Evolutionary conservation across 1,140 invertebrate genomes (phyloP).

Genomic region (Reticulitermes speratus): DNA sequence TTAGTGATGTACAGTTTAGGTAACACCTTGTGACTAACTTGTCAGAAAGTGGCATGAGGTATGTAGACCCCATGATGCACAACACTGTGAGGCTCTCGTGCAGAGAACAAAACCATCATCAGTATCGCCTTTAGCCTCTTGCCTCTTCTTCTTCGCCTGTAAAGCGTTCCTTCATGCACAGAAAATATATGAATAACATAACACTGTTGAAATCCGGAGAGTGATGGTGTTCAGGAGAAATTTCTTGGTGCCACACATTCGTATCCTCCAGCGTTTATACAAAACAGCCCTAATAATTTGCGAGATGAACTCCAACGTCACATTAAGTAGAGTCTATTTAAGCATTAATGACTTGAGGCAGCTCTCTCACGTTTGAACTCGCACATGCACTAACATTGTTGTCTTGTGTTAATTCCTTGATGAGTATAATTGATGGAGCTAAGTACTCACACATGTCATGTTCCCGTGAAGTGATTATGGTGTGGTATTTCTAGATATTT

Average conservation of each 20-base stretch:
- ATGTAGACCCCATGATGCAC: not conserved
- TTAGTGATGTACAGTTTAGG: not conserved
- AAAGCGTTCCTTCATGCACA: not conserved
- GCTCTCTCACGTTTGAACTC: not conserved
- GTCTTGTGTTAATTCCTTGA: not conserved
- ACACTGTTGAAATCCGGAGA: too few relatives aligned
- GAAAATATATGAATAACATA: too few relatives aligned
- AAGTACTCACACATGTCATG: not conserved
- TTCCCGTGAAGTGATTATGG: too few relatives aligned
- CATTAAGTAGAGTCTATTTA: too few relatives aligned
- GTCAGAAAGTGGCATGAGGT: slow-evolving; percentile 9
- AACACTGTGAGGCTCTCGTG: not conserved
- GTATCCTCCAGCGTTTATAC: not conserved
- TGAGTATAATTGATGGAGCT: not conserved
- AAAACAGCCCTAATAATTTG: not conserved
- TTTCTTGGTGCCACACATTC: not conserved
- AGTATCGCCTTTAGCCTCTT: not conserved
- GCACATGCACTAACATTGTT: not conserved
- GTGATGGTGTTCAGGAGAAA: not conserved
- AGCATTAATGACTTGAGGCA: not conserved
- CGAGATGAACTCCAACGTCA: too few relatives aligned
- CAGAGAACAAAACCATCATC: slow-evolving; percentile 5
- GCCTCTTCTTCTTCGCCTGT: not conserved
- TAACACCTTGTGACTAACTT: not conserved
- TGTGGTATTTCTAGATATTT: not conserved